Evolutionary conservation across 2,113 vertebrate genomes (phyloP), one percentile per base, ranked within the genome.

Genomic region (Melanostigma gelatinosum): DNA sequence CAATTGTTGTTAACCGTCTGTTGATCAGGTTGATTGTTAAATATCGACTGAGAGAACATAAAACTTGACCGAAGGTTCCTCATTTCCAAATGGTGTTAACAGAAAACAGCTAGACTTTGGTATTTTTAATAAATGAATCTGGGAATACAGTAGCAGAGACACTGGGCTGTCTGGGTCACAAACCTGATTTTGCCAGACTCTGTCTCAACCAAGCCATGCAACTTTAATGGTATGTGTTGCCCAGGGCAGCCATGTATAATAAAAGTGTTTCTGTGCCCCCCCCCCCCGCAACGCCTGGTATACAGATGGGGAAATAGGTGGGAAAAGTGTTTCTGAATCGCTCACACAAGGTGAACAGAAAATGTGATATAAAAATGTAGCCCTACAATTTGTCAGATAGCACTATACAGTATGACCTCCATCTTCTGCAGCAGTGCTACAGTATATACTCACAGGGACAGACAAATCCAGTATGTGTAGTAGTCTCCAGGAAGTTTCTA

Each of bases 171-270:
- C 85, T 75, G 29, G 83, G 85, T 87, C 88, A 80, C 75, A 75
- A 85, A 90, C 89, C 83, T 72, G 72, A 90, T 89, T 90, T 84
- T 85, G 87, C 89, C 85, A 86, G 76, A 68, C 29, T 77, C 79
- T 63, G 77, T 91, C 79, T 84, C 77, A 92, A 91, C 78, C 88
- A 82, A 90, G 86, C 66, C 87, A 93, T 93, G 83, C 88, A 94
- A 91, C 52, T 93, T 92, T 94, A 92, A 94, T 92, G 88, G 66
- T 75, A 79, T 88, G 90, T 87, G 87, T 90, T 87, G 87, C 92
- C 84, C 79, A 79, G 72, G 89, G 91, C 91, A 79, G 75, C 68
- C 72, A 94, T 95, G 77, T 91, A 94, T 95, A 94, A 95, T 95
- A 92, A 79, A 95, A 82, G 62, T 68, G 27, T 80, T 89, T 89